phyloP scores from a whole-genome alignment of 2,113 vertebrate species.

The Leptocoma aspasia region DNA sequence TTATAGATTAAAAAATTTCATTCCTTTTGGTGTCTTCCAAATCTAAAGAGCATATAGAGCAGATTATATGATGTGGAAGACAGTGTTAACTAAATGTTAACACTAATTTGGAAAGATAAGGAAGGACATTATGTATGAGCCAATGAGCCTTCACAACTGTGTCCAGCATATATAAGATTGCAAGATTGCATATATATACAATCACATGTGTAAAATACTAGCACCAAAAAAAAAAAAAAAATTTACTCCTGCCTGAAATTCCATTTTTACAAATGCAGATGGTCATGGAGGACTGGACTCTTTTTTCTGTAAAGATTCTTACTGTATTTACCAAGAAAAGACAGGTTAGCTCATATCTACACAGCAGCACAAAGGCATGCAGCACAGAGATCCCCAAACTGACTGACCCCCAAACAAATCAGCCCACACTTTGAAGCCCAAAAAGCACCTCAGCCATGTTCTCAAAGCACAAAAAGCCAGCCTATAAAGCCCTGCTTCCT shows the following conservation, averaged over 20 bases:
- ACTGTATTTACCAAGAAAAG: neutral
- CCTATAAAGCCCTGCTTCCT: neutral
- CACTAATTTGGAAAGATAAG: neutral
- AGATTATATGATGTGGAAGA: neutral
- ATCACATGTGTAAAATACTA: neutral
- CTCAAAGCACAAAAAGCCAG: neutral
- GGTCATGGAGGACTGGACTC: neutral
- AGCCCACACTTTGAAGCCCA: neutral
- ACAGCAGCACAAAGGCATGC: neutral
- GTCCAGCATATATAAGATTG: neutral
- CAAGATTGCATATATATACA: accelerated
- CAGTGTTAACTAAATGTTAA: neutral
- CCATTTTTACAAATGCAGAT: neutral
- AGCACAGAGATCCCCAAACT: neutral
- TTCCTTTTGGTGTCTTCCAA: neutral
- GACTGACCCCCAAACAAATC: neutral
- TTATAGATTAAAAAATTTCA: neutral
- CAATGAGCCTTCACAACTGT: neutral
- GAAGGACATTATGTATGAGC: neutral
- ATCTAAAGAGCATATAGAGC: neutral
- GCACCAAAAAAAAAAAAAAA: neutral
- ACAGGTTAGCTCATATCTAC: accelerated
- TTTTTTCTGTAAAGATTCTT: neutral
- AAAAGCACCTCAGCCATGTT: neutral
- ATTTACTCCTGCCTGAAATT: neutral